A percentile compares a stretch with the other conserved stretches of the same genome.
These are phyloP conservation scores for Varecia variegata DNA, from an alignment of 2,797 vertebrate genomes.

Conservation along the genomic window DNA sequence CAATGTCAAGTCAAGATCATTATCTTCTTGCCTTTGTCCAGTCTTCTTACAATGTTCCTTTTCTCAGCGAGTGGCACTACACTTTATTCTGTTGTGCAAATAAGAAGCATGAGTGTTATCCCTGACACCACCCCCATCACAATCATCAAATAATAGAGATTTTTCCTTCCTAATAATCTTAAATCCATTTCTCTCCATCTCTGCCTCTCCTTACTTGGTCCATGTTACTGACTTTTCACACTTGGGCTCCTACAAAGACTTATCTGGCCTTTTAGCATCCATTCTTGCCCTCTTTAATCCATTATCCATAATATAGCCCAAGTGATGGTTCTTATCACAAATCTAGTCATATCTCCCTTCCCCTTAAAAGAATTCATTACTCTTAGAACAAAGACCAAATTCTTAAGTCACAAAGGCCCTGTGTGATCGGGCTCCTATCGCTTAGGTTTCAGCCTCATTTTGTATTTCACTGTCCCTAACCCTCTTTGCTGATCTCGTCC, in stretches of 20 bases:
- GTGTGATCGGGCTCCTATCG: not conserved
- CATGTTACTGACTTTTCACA: not conserved
- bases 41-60: not conserved
- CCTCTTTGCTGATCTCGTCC: not conserved
- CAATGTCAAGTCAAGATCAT: not conserved
- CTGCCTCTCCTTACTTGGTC: not conserved
- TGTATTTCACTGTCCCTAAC: not conserved
- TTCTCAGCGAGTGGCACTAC: not conserved
- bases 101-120: not conserved
- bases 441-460: not conserved
- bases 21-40: not conserved
- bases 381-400: not conserved
- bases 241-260: not conserved
- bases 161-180: not conserved
- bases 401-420: not conserved
- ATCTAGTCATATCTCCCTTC: not conserved
- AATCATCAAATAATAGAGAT: not conserved
- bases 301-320: not conserved
- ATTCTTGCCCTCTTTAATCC: not conserved
- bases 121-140: not conserved
- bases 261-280: not conserved
- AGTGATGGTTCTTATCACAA: not conserved
- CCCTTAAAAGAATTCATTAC: not conserved
- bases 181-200: not conserved
- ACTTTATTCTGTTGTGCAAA: not conserved